Evolutionary conservation across 2,797 vertebrate genomes (phyloP).

Genomic region (Gymnocypris eckloni): DNA sequence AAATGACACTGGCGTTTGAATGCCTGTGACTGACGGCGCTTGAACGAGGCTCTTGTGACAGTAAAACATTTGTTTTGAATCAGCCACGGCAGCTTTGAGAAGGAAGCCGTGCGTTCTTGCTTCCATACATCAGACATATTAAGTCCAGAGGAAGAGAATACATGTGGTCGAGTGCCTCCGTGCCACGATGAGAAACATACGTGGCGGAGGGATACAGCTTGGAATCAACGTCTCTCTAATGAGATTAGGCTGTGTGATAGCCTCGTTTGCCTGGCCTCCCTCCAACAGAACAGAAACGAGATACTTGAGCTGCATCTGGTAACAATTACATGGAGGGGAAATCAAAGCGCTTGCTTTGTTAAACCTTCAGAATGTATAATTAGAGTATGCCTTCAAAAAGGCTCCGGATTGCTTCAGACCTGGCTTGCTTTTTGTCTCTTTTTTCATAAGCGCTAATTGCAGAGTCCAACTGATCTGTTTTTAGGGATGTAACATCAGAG

Average conservation of each 20-base stretch:
- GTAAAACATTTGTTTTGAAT: constrained; percentile 73
- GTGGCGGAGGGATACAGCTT: constrained; percentile 70
- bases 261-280: constrained; percentile 76
- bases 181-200: constrained; percentile 66
- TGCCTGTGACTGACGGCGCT: constrained; percentile 33
- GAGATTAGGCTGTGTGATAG: constrained; percentile 80
- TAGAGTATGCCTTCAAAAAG: constrained; percentile 71
- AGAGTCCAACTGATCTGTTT: constrained; percentile 61
- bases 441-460: constrained; percentile 60
- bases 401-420: constrained; percentile 53
- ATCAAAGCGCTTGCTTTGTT: constrained; percentile 83
- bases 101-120: constrained; percentile 53
- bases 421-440: constrained; percentile 48
- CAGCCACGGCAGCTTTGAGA: constrained; percentile 63
- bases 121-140: constrained; percentile 54
- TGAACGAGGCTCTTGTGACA: constrained; percentile 25
- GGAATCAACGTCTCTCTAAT: constrained; percentile 79
- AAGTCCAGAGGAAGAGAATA: constrained; percentile 53
- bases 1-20: constrained; percentile 2
- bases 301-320: constrained; percentile 82
- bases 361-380: constrained; percentile 79
- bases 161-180: constrained; percentile 51
- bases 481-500: constrained; percentile 52
- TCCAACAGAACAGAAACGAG: constrained; percentile 74
- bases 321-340: constrained; percentile 78